Evolutionary conservation across 2,797 vertebrate genomes (phyloP), one percentile per base, ranked within the genome.

Genomic region (Tokudaia muenninki): DNA sequence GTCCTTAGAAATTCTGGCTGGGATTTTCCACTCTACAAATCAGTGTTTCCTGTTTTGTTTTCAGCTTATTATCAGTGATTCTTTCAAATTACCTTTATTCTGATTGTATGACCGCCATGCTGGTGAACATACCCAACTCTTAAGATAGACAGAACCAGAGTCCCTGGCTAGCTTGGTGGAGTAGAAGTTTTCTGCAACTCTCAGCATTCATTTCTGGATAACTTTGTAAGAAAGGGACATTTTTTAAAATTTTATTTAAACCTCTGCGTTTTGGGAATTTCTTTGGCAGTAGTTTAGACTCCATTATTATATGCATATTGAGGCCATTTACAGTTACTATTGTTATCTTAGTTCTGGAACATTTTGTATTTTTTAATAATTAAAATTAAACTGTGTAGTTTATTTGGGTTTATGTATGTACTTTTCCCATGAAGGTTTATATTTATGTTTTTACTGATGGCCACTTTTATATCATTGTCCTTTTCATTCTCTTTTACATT

Each of bases 81-180:
- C 16, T 91, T 95, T 95, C 50, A 79, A 34, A 67, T 88, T 22
- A 12, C 47, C 57, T 93, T 92, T 34, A 41, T 83, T 74, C 72
- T 90, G 26, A 75, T 21, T 41, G 7, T 44, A 83, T 70, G 26
- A 41, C 55, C 67, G 14, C 44, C 70, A 92, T 75, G 34, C 7
- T 61, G 41, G 21, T 67, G 14, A 92, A 63, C 29, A 65, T 88
- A 13, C 29, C 47, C 63, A 79, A 12, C 34, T 26, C 14, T 34
- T 29, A 7, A 50, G 21, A 55, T 10, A 22, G 59, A 31, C 3
- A 86, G 72, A 90, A 61, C 34, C 80, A 74, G 59, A 94, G 21
- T 44, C 13, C 16, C 57, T 91, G 52, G 11, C 70, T 67, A 31
- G 65, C 19, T 61, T 63, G 57, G n/a, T 37, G 21, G 13, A 83